phyloP scores from a whole-genome alignment of 1,140 invertebrate genomes.

The Venustaconcha ellipsiformis region DNA sequence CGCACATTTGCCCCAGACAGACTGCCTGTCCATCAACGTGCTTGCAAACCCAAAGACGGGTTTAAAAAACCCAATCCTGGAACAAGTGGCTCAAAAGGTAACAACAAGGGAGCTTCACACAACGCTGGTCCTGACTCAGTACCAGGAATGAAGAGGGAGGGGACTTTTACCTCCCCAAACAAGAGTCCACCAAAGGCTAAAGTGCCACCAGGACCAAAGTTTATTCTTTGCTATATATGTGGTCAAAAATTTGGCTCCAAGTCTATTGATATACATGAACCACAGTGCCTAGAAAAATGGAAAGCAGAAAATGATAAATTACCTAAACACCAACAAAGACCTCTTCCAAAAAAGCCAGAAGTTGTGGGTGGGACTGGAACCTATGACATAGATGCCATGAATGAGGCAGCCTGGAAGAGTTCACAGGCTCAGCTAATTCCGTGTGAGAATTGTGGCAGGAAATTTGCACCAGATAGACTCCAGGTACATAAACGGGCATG shows the following conservation, averaged over 20 bases:
- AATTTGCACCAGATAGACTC: conserved; percentile 79
- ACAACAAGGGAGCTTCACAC: neutral
- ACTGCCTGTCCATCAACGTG: conserved; percentile 76
- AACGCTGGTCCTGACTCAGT: neutral
- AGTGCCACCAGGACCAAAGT: conserved; percentile 48
- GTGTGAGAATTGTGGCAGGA: conserved; percentile 78
- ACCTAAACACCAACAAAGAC: conserved; percentile 72
- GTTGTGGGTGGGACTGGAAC: conserved; percentile 31
- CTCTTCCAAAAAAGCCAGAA: conserved; percentile 75
- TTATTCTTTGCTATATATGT: conserved; percentile 69
- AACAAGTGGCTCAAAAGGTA: neutral
- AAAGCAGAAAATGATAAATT: conserved; percentile 77
- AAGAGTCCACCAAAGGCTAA: conserved; percentile 20
- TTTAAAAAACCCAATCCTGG: too few species aligned
- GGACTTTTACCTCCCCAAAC: conserved; percentile 41
- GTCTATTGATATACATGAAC: conserved; percentile 81
- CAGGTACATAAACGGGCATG: conserved; percentile 77
- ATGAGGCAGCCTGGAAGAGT: conserved; percentile 63
- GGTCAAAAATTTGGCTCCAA: conserved; percentile 64
- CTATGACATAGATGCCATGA: conserved; percentile 60
- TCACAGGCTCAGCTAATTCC: conserved; percentile 73
- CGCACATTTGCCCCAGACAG: conserved; percentile 80
- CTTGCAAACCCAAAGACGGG: conserved; percentile 69
- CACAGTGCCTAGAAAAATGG: conserved; percentile 83
- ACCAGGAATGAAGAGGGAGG: conserved; percentile 22